phyloP scores from a whole-genome alignment of 2,797 vertebrate species.

The Poecilia wingei region DNA sequence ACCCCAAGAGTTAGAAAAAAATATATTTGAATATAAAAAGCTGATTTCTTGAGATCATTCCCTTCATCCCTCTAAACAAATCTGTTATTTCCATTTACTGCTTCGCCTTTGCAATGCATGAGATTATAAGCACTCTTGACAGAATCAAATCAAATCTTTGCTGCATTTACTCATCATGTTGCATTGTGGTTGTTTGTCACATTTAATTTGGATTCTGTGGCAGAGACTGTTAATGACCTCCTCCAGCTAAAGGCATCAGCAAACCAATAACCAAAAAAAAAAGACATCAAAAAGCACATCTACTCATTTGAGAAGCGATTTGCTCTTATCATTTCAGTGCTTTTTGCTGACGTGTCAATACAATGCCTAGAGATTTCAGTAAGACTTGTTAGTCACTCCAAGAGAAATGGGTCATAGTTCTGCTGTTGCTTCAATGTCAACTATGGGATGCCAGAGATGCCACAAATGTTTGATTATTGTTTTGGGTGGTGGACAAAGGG shows the following conservation, averaged over 20 bases:
- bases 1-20: slow-evolving; percentile 49
- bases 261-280: slow-evolving; percentile 8
- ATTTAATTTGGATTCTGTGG: slow-evolving; percentile 19
- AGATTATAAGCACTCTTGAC: slow-evolving; percentile 9
- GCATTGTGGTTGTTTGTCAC: not conserved
- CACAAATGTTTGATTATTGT: not conserved
- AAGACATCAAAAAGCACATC: not conserved
- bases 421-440: slow-evolving; percentile 14
- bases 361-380: slow-evolving; percentile 7
- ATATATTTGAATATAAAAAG: slow-evolving; percentile 60
- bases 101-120: slow-evolving; percentile 30
- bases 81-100: slow-evolving; percentile 34
- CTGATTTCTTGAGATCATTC: slow-evolving; percentile 48
- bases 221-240: slow-evolving; percentile 17
- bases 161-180: slow-evolving; percentile 17
- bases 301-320: slow-evolving; percentile 1
- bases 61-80: slow-evolving; percentile 32
- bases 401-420: slow-evolving; percentile 24
- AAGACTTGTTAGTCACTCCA: slow-evolving; percentile 13
- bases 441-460: not conserved
- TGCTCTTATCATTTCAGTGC: not conserved
- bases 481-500: not conserved
- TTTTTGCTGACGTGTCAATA: not conserved
- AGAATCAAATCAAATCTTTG: slow-evolving; percentile 21
- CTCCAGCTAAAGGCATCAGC: slow-evolving; percentile 17